Base-by-base conservation (phyloP, 2,797 vertebrate genomes). In the Kryptolebias ocellatus region DNA sequence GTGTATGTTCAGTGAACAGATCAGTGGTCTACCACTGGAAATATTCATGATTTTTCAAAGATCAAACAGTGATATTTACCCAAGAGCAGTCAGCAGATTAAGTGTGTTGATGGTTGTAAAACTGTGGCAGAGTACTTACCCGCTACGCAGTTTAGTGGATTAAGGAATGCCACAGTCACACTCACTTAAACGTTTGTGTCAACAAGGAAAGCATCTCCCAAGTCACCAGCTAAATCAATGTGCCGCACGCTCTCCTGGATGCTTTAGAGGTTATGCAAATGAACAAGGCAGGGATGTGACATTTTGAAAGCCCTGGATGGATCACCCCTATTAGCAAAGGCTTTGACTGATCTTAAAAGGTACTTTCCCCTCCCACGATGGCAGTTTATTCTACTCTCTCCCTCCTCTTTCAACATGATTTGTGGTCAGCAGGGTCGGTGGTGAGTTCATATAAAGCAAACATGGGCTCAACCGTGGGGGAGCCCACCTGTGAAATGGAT, bases 231-330 rank as follows among this genome's bases (percentile, higher is more conserved):
- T 92, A 90, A 94, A 93, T 94, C 93, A 92, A 94, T 93, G 92
- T 74, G 34, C 79, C 4, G 74, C 87, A 60, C 67, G 52, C 88
- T 86, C 85, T 58, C 82, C 34, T 72, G 76, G 88, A 84, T 64
- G 80, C 88, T 93, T 91, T 89, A 87, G 88, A 94, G 93, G 91
- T 91, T 94, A 94, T 94, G 93, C 91, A 95, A 94, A 95, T 94
- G 89, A 89, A 86, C 62, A 18, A 85, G 78, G 83, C 79, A 67
- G 72, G 64, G 79, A 88, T 91, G 91, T 93, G 94, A 94, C 94
- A 93, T 94, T 94, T 94, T 94, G 92, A 94, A 93, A 92, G 94
- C 91, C 87, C 81, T 88, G 83, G 90, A 94, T 94, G 91, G 90
- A 94, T 94, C 88, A 88, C 92, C 90, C 85, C 90, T 89, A 93